Evolutionary conservation across 2,888 invertebrate genomes (phyloP), one percentile per base, ranked within the genome.

Genomic region (Folsomia manolachei): DNA sequence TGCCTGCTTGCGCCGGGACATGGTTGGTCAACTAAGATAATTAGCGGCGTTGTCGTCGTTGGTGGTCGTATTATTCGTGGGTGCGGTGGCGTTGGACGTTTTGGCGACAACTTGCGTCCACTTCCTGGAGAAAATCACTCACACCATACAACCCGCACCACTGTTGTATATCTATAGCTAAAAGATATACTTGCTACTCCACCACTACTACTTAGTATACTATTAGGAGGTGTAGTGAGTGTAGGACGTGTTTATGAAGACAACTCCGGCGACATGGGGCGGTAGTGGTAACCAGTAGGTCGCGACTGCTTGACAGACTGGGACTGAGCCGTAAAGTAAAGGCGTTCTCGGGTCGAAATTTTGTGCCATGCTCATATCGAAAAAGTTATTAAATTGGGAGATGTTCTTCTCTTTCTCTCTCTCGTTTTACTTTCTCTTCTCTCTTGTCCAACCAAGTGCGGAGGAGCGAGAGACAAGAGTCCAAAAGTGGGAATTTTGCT

Each of bases 1-100:
- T 11, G 79, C 78, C 74, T 79, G 79, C 74, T 81, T 80, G 65
- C 79, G 68, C 62, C 78, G 72, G 51, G 79, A 77, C 77, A 76
- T 80, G 67, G 51, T 53, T 56, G 39, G 14, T 14, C 39, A 39
- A 14, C n/a, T n/a, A n/a, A n/a, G n/a, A n/a, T n/a, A n/a, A n/a
- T n/a, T n/a, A n/a, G n/a, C n/a, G n/a, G n/a, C n/a, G n/a, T n/a
- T n/a, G n/a, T n/a, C n/a, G n/a, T n/a, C n/a, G n/a, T n/a, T n/a
- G n/a, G n/a, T n/a, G n/a, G n/a, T n/a, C n/a, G n/a, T n/a, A n/a
- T n/a, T n/a, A n/a, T n/a, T n/a, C n/a, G 9, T 51, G 51, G 51
- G 51, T 9, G 51, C 51, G 18, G 9, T 51, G 51, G 51, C 51
- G 9, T 51, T 11, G 51, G 51, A 51, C 18, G 51, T n/a, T n/a